Evolutionary conservation across 2,888 invertebrate genomes (phyloP).

Genomic region (Dicranocentrus wangi): DNA sequence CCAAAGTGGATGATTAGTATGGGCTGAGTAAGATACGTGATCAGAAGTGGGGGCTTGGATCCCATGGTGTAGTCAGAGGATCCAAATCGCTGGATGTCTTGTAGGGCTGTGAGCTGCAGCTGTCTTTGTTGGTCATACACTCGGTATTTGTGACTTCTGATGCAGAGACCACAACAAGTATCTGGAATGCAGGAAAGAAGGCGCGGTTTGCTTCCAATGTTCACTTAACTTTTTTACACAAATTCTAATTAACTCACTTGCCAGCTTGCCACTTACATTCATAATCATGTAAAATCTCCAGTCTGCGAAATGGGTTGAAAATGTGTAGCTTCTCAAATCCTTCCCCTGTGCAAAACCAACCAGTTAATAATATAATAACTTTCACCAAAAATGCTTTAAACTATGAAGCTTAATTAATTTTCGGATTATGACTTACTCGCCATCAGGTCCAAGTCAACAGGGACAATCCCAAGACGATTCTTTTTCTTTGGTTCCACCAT

Average conservation of each 20-base stretch:
- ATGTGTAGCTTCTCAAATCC: slow-evolving; percentile 59
- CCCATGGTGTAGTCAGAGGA: slow-evolving; percentile 60
- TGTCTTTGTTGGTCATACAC: slow-evolving; percentile 55
- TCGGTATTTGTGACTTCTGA: slow-evolving; percentile 63
- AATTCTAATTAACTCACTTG: no score
- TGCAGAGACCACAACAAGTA: slow-evolving; percentile 59
- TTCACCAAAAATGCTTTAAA: no score
- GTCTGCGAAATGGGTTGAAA: slow-evolving; percentile 53
- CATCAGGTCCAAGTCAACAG: slow-evolving; percentile 55
- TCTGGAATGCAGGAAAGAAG: no score
- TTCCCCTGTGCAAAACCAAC: slow-evolving; percentile 34
- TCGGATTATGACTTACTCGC: slow-evolving; percentile 37
- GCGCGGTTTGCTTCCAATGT: background rate
- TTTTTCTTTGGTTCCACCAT: slow-evolving; percentile 33
- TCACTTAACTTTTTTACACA: background rate
- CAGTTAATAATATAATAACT: background rate
- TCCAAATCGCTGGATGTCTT: slow-evolving; percentile 55
- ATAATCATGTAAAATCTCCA: slow-evolving; percentile 62
- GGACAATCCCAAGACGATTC: slow-evolving; percentile 52
- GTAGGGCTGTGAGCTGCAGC: slow-evolving; percentile 57
- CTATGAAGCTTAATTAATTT: background rate
- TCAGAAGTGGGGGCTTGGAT: slow-evolving; percentile 49
- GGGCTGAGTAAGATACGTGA: slow-evolving; percentile 53
- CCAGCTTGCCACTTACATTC: slow-evolving; percentile 63
- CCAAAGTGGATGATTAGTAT: slow-evolving; percentile 64